These are phyloP conservation scores for Luperina nickerlii DNA, from an alignment of 2,888 invertebrate genomes.

Conservation along the genomic window DNA sequence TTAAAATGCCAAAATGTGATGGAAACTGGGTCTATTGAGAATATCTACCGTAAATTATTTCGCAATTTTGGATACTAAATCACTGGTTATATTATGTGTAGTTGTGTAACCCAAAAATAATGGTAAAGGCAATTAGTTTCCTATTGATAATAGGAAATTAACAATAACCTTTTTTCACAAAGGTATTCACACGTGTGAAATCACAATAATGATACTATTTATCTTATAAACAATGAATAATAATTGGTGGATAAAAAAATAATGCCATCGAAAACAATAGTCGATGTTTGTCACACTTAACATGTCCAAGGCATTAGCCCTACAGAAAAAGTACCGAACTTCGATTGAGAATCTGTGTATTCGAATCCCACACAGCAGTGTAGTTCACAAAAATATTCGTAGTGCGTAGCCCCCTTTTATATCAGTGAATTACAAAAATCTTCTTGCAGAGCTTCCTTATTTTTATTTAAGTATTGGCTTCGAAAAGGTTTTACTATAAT, in stretches of 20 bases:
- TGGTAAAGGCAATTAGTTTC: not conserved
- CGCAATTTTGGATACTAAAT: not conserved
- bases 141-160: constrained; percentile 9
- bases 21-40: not conserved
- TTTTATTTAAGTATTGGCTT: not conserved
- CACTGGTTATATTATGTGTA: not conserved
- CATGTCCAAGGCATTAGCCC: not conserved
- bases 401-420: not conserved
- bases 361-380: not conserved
- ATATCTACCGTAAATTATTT: not conserved
- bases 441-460: too few species aligned
- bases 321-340: too few species aligned
- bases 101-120: not conserved
- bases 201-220: constrained; percentile 24
- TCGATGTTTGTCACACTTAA: not conserved
- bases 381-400: not conserved
- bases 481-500: not conserved
- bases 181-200: constrained; percentile 24
- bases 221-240: constrained; percentile 8
- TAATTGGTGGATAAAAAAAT: constrained; percentile 10
- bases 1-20: not conserved
- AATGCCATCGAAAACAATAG: constrained; percentile 25
- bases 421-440: not conserved
- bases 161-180: constrained; percentile 14
- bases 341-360: not conserved